Evolutionary conservation across 2,888 invertebrate species (phyloP), one percentile per base, ranked within the genome.

Genomic region (Lasioglossum figueresi): DNA sequence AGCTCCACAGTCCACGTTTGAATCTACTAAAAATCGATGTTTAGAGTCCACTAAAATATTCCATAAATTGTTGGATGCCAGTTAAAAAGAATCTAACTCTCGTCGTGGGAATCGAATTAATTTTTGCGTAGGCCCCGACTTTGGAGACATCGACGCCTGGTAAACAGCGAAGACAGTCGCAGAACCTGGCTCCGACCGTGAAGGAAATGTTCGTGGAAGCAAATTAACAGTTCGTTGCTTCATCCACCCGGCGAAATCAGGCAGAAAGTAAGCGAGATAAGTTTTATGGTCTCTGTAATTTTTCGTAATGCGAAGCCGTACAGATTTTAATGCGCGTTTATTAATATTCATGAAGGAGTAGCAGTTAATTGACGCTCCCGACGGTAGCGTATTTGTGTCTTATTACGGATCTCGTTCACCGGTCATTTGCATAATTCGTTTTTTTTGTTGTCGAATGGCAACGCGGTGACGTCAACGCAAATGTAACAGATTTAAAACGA

Each of bases 331-430:
- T 40, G 70, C n/a, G 14, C 40, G 70, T n/a, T 40, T 12, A 70
- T 70, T 71, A 78, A 82, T 82, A 84, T 84, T 84, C 83, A 75
- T 71, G 74, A 84, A 45, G 19, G 48, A 56, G 52, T 19, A n/a
- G 31, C 75, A 75, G 71, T 83, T 83, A 83, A 83, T 79, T 76
- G 83, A 78, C 83, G 66, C 66, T 66, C 75, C 19, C 52, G 70
- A 77, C 84, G 73, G 73, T 81, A 76, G 63, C 66, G 23, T 4
- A 31, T 14, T 45, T 71, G 63, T 40, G 43, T 56, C 76, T 27
- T 56, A 23, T 19, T 52, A 14, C n/a, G 70, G 45, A 52, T 27
- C 31, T 16, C 56, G 56, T 1, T 16, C 52, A 70, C n/a, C 1
- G 37, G 27, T 45, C 19, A 75, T 84, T 83, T 63, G n/a, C 83